Percentiles rank a stretch among this genome's conserved stretches.
These are phyloP conservation scores for Mesembrinibis cayennensis DNA, from an alignment of 2,113 vertebrate species.

Conservation along the genomic window DNA sequence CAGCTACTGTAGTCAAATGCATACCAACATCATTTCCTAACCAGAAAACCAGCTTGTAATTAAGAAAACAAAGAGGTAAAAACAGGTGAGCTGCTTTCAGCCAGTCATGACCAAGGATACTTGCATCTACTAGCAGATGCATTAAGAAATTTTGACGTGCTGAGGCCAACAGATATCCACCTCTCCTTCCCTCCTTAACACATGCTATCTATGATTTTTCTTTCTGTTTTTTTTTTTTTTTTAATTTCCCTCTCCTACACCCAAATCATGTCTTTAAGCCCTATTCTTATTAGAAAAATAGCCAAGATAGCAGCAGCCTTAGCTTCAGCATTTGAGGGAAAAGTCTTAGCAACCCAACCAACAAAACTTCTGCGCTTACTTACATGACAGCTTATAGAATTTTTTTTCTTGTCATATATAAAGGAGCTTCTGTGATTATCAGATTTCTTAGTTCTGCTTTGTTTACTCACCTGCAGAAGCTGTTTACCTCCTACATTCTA, in stretches of 20 bases:
- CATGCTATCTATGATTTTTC: not conserved
- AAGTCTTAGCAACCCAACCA: not conserved
- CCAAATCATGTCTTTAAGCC: not conserved
- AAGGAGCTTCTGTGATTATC: not conserved
- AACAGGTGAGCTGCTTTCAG: slow-evolving; percentile 10
- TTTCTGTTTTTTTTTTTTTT: no score
- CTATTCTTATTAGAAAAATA: not conserved
- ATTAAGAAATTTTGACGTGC: not conserved
- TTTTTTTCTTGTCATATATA: not conserved
- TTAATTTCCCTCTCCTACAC: not conserved
- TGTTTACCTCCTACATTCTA: slow-evolving; percentile 49
- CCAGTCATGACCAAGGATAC: not conserved
- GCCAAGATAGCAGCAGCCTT: not conserved
- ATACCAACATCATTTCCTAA: not conserved
- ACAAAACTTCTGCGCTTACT: not conserved
- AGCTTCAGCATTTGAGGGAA: not conserved
- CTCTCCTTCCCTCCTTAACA: not conserved
- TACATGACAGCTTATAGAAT: not conserved
- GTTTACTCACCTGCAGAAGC: slow-evolving; percentile 48
- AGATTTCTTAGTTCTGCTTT: not conserved
- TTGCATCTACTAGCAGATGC: not conserved
- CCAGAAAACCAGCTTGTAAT: not conserved
- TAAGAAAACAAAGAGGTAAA: slow-evolving; percentile 16
- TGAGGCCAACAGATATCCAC: not conserved
- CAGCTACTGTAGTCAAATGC: not conserved